A percentile compares a stretch with the other conserved stretches of the same genome.
Evolutionary conservation across 92 coral and sea anemone species (phyloP).

Genomic region (Virgularia gustaviana): DNA sequence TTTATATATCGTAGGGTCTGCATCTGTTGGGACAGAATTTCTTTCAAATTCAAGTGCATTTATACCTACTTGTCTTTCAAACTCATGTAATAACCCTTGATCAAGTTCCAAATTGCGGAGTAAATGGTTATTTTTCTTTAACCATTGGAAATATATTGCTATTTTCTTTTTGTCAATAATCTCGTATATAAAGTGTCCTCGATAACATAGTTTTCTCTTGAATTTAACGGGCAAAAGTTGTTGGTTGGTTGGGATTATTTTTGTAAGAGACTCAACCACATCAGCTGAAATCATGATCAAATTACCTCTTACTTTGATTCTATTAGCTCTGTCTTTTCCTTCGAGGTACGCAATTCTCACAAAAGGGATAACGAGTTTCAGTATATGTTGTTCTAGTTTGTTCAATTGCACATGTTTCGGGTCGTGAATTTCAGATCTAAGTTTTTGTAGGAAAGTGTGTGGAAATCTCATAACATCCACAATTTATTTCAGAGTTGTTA

Average conservation of each 20-base stretch:
- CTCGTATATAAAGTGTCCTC: not conserved
- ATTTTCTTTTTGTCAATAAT: conserved; percentile 10
- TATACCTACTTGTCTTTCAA: conserved; percentile 3
- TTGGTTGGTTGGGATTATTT: not conserved
- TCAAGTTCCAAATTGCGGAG: not conserved
- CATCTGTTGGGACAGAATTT: not conserved
- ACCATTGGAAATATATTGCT: not conserved
- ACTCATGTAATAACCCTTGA: not conserved
- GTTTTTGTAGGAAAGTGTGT: not conserved
- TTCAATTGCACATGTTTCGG: not conserved
- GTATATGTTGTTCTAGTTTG: conserved; percentile 16
- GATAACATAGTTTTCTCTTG: conserved; percentile 6
- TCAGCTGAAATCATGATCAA: conserved; percentile 15
- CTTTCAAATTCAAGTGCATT: conserved; percentile 20
- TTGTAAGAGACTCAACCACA: conserved; percentile 3
- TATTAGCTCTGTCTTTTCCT: conserved; percentile 16
- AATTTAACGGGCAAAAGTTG: conserved; percentile 14
- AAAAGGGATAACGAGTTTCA: conserved; percentile 8
- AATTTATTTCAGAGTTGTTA: too few species aligned
- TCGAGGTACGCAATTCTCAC: conserved; percentile 11
- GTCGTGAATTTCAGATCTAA: not conserved
- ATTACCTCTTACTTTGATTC: conserved; percentile 19
- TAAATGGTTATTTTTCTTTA: not conserved
- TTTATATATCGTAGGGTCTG: too few species aligned
- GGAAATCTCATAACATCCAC: not conserved